Base-by-base conservation (phyloP, 1,140 invertebrate species). In the Adoxophyes honmai region DNA sequence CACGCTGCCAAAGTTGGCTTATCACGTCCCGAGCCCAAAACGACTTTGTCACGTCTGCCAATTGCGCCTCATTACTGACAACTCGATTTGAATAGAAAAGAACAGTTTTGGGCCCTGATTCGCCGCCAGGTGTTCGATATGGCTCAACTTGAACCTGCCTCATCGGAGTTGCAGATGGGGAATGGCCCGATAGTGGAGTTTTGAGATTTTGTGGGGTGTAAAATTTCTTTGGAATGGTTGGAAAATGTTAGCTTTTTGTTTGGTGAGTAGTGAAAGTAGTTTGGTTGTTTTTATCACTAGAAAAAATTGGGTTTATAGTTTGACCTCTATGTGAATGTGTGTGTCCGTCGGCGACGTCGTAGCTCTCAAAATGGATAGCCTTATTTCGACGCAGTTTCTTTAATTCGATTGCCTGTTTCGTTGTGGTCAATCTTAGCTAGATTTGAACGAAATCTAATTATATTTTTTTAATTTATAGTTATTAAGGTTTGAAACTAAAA, bases 61-160 rank as follows among this genome's bases (percentile, higher is more conserved):
- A 79, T 58, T 79, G 74, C 76, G 74, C 70, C 73, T 76, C 63
- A 69, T 75, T 73, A 75, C 68, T 62, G 64, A 52, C 42, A 34
- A 56, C 53, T 16, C 52, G 53, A 62, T 64, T 70, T 62, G 60
- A 63, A 65, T 66, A 60, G 44, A 37, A 36, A 15, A 36, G 1
- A 53, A 59, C 57, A 54, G 15, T 42, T 48, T 33, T 48, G 42
- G 18, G 42, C 18, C 15, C n/a, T 18, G 21, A 48, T 28, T 48
- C 37, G 55, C 44, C 61, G 58, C 59, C 70, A 75, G 70, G 66
- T 75, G 66, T 33, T 37, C 48, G 60, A 11, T 55, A 64, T 59
- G 60, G 62, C 42, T 53, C 52, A 68, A 64, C 55, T 62, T 70
- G 58, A 68, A 64, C 55, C 60, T 70, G 58, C 54, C 55, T 57